A percentile compares a stretch with the other conserved stretches of the same genome.
phyloP scores from a whole-genome alignment of 2,113 vertebrate genomes.

The Tor tambroides region DNA sequence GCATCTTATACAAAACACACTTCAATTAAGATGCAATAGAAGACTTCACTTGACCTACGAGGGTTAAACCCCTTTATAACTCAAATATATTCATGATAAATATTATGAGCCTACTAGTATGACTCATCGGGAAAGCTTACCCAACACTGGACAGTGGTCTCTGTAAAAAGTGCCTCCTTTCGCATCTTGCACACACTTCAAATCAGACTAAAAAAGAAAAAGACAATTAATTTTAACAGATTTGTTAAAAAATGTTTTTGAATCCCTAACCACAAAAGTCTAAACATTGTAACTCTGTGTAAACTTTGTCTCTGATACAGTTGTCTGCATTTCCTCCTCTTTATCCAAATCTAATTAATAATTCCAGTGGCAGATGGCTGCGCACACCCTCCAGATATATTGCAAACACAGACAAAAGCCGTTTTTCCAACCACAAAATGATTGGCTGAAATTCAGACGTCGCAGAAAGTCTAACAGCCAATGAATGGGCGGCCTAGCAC shows the following conservation, averaged over 20 bases:
- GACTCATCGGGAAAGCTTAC: conserved; percentile 77
- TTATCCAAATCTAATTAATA: conserved; percentile 17
- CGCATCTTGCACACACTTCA: conserved; percentile 98
- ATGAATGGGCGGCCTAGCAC: conserved; percentile 59
- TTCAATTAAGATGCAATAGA: conserved; percentile 31
- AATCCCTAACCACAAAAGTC: neutral
- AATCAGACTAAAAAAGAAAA: conserved; percentile 84
- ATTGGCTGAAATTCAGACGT: conserved; percentile 57
- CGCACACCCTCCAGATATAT: neutral
- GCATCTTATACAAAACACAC: neutral
- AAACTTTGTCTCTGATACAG: too few species aligned
- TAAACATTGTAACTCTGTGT: too few species aligned
- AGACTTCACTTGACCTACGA: conserved; percentile 22
- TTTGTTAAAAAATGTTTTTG: conserved; percentile 51
- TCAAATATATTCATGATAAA: neutral
- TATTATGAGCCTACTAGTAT: neutral
- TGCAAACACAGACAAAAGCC: conserved; percentile 38
- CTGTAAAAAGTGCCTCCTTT: conserved; percentile 99
- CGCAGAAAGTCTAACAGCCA: conserved; percentile 47
- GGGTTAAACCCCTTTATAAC: too few species aligned
- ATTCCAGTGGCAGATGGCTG: conserved; percentile 37
- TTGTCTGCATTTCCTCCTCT: neutral
- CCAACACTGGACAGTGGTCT: conserved; percentile 97
- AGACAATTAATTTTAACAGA: conserved; percentile 49
- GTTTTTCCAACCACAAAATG: neutral